Percentiles rank a stretch among this genome's conserved stretches.
Evolutionary conservation across 2,888 invertebrate species (phyloP).

Genomic region (Cylindroiulus punctatus): DNA sequence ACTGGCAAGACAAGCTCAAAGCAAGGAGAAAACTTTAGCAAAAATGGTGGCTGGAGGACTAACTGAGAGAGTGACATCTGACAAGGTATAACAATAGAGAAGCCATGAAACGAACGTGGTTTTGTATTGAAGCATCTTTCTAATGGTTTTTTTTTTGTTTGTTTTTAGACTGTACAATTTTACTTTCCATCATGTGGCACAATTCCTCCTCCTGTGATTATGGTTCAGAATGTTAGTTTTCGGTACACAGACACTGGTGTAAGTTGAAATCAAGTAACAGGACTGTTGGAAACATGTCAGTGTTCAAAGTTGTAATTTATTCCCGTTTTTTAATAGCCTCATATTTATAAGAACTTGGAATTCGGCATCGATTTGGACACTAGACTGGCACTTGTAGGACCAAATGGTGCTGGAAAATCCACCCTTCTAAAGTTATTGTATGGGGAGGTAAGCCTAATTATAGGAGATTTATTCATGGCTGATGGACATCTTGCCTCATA

Average conservation of each 20-base stretch:
- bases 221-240: constrained; percentile 97
- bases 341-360: constrained; percentile 96
- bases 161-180: constrained; percentile 79
- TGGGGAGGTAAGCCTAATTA: constrained; percentile 78
- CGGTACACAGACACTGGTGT: constrained; percentile 82
- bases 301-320: not conserved
- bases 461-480: not conserved
- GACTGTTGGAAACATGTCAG: not conserved
- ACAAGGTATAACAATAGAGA: constrained; percentile 73
- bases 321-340: constrained; percentile 70
- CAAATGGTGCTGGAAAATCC: constrained; percentile 99
- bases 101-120: constrained; percentile 49
- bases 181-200: constrained; percentile 95
- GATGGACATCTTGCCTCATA: not conserved
- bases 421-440: constrained; percentile 95
- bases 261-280: constrained; percentile 53
- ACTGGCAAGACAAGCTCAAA: constrained; percentile 97
- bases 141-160: not conserved
- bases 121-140: not conserved
- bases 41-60: constrained; percentile 99
- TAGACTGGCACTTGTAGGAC: constrained; percentile 90
- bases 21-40: constrained; percentile 98
- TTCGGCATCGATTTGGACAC: constrained; percentile 99
- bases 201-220: constrained; percentile 98
- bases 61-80: constrained; percentile 91